Conservation (phyloP, 2,113 vertebrate genomes). For the Engystomops pustulosus region DNA sequence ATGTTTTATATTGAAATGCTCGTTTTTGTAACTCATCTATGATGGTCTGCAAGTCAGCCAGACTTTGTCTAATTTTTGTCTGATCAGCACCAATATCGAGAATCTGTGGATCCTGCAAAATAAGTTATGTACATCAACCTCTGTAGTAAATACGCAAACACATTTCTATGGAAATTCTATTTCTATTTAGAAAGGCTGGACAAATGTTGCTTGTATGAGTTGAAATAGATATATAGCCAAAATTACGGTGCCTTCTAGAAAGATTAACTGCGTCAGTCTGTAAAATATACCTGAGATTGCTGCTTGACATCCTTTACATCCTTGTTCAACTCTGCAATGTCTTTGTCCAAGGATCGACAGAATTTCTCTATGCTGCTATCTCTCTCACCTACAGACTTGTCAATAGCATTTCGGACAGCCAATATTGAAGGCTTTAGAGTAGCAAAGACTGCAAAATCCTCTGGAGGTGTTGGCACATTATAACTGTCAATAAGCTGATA, state of each 20-base stretch:
- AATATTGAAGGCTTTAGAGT: constrained; percentile 75
- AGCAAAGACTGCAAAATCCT: constrained; percentile 79
- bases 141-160: too few relatives aligned
- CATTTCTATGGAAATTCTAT: too few relatives aligned
- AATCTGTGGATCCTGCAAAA: constrained; percentile 79
- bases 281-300: constrained; percentile 73
- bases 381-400: constrained; percentile 71
- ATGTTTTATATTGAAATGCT: constrained; percentile 79
- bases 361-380: constrained; percentile 75
- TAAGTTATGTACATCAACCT: too few relatives aligned
- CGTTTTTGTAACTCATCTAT: constrained; percentile 80
- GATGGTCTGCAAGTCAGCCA: constrained; percentile 74
- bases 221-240: too few relatives aligned
- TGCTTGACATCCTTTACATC: constrained; percentile 74
- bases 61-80: constrained; percentile 69
- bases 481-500: constrained; percentile 81
- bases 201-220: too few relatives aligned
- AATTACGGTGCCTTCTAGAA: too few relatives aligned
- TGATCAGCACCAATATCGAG: constrained; percentile 77
- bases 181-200: too few relatives aligned
- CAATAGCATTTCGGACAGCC: constrained; percentile 71
- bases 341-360: constrained; percentile 73
- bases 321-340: constrained; percentile 75
- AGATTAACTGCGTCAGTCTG: too few relatives aligned
- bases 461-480: constrained; percentile 75